Percentiles rank a stretch among this genome's conserved stretches.
Conservation (phyloP, 2,113 vertebrate genomes). For the Mystacornis crossleyi region DNA sequence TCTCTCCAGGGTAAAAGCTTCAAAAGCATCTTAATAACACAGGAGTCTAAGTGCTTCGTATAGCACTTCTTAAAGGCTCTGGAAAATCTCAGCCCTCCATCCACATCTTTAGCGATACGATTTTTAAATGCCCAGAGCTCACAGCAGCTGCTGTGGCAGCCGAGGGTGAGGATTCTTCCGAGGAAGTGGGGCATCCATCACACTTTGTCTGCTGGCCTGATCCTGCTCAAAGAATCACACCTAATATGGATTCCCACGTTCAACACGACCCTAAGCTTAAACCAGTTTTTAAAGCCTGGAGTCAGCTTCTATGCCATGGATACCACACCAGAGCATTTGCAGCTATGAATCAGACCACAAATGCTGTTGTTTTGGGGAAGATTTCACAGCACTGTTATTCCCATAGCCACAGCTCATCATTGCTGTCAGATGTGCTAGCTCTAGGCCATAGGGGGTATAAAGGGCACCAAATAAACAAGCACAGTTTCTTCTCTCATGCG, state of each 20-base stretch:
- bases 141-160: background rate
- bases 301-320: background rate
- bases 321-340: background rate
- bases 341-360: background rate
- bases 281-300: background rate
- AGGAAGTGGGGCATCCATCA: background rate
- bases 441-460: background rate
- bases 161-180: background rate
- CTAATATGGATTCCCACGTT: background rate
- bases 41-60: background rate
- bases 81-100: conserved; percentile 26
- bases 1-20: conserved; percentile 15
- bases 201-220: background rate
- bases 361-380: background rate
- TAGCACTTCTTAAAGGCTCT: conserved; percentile 39
- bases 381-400: conserved; percentile 9
- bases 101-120: background rate
- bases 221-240: background rate
- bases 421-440: conserved; percentile 30
- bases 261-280: background rate
- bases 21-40: conserved; percentile 39
- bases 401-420: background rate
- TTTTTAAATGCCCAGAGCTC: background rate
- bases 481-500: conserved; percentile 24
- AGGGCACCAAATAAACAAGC: conserved; percentile 29